Evolutionary conservation across 2,113 vertebrate genomes (phyloP), one percentile per base, ranked within the genome.

Genomic region (Aepyceros melampus): DNA sequence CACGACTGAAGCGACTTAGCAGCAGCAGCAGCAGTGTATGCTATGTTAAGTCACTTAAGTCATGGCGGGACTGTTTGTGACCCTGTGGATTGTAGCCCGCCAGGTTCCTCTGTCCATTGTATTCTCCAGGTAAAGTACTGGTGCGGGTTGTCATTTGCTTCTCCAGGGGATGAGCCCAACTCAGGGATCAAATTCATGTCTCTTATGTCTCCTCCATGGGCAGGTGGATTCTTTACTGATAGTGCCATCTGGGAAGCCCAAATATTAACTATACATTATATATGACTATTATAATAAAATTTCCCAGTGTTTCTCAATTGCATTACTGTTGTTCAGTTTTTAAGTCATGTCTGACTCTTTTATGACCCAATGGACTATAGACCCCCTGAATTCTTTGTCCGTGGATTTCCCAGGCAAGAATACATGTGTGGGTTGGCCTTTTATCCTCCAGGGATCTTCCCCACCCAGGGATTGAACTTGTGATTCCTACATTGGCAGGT

Each of bases 391-490:
- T 43, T 43, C 23, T 76, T 25, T 25, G 12, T 43, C 40, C 40
- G 15, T 76, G 6, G 23, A 76, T 43, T 76, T 76, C 36, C 36
- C 23, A 76, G 71, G 71, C 71, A 76, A 76, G 71, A 43, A 43
- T 76, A 76, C 40, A 27, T 27, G 23, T 43, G 11, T 43, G 71
- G 40, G 23, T 76, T 76, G 40, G 11, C 40, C 36, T 76, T 27
- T 43, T 43, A 23, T 76, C 40, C 40, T 76, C 40, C 12, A 76
- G 23, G 12, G 23, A 43, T 76, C 71, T 14, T 76, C 40, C 23
- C 15, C 5, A 2, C 1, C 12, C 23, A 76, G 71, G 71, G 40
- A 76, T 76, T 0, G 0, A 43, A 76, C 23, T 23, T 76, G 40
- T 43, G 23, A 43, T 43, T 43, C 40, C 23, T 43, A 25, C 40